Evolutionary conservation across 2,888 invertebrate species (phyloP), one percentile per base, ranked within the genome.

Genomic region (Cryptophagus acutangulus): DNA sequence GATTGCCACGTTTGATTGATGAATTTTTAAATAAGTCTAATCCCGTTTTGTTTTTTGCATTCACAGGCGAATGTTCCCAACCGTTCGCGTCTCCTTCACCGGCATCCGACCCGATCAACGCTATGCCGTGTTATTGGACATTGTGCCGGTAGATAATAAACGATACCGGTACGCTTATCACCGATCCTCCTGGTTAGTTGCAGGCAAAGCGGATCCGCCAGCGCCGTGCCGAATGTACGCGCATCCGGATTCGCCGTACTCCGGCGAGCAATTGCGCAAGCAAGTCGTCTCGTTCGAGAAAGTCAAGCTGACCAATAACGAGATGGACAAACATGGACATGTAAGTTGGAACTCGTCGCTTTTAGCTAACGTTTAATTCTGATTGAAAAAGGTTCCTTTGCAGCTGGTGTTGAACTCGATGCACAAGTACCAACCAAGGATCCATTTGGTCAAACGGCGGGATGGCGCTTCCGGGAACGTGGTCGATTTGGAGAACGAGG

Each of bases 251-350:
- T 91, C 92, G 44, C 95, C 96, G 45, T 94, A 88, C 73, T 87
- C 87, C 57, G 93, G 92, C 33, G 94, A 95, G 66, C 94, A 95
- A 71, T 81, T 96, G 59, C 80, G 87, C 66, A 94, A 95, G 72
- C 94, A 95, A 74, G 91, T 94, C 65, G 90, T 96, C 62, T 93
- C 94, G 58, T 96, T 96, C 74, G 96, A 97, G 74, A 96, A 96
- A 75, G 90, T 95, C 70, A 96, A 96, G 72, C 81, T 96, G 61
- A 96, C 96, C 65, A 97, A 96, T 73, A 96, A 96, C 71, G 94
- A 95, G 73, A 88, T 95, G 86, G 93, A 93, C 70, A 89, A 90
- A 66, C 87, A 87, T 61, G 93, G 92, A 67, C 92, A 94, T 78
- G 93, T 93, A 70, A 79, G 83, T 76, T 24, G n/a, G 17, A 18